Evolutionary conservation across 2,888 invertebrate species (phyloP).

Genomic region (Trilocha varians): DNA sequence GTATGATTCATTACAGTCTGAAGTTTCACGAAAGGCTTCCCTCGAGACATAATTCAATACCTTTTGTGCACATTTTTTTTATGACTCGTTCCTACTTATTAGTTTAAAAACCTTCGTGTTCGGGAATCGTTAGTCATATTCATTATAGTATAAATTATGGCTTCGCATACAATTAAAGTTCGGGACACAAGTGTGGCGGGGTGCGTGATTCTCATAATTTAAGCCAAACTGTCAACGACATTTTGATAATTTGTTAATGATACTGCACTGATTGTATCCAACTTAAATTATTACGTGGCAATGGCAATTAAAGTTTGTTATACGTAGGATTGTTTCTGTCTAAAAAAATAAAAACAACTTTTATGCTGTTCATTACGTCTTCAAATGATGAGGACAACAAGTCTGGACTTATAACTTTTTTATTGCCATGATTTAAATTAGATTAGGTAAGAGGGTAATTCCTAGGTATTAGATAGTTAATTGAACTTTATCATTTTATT

Average conservation of each 20-base stretch:
- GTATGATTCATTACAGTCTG: conserved; percentile 27
- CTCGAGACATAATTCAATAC: conserved; percentile 42
- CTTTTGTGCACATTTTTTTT: conserved; percentile 44
- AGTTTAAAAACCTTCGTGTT: conserved; percentile 61
- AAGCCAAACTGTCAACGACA: conserved; percentile 29
- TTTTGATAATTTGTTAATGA: conserved; percentile 30
- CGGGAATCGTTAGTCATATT: conserved; percentile 57
- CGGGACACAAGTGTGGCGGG: conserved; percentile 27
- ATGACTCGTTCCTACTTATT: conserved; percentile 45
- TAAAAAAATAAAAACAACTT: too few relatives aligned
- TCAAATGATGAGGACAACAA: too few relatives aligned
- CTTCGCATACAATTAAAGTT: conserved; percentile 45
- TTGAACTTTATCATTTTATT: too few relatives aligned
- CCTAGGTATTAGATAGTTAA: too few relatives aligned
- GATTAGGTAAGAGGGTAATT: too few relatives aligned
- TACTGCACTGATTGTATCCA: conserved; percentile 14
- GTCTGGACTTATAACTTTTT: too few relatives aligned
- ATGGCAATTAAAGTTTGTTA: too few relatives aligned
- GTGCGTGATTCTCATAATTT: conserved; percentile 52
- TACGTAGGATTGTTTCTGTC: too few relatives aligned
- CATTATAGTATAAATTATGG: conserved; percentile 65
- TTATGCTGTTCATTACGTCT: too few relatives aligned
- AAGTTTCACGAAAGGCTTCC: conserved; percentile 28
- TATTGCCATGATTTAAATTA: too few relatives aligned
- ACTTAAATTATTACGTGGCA: conserved; percentile 4